Conservation (phyloP, 2,113 vertebrate species). For the Mesocricetus auratus region DNA sequence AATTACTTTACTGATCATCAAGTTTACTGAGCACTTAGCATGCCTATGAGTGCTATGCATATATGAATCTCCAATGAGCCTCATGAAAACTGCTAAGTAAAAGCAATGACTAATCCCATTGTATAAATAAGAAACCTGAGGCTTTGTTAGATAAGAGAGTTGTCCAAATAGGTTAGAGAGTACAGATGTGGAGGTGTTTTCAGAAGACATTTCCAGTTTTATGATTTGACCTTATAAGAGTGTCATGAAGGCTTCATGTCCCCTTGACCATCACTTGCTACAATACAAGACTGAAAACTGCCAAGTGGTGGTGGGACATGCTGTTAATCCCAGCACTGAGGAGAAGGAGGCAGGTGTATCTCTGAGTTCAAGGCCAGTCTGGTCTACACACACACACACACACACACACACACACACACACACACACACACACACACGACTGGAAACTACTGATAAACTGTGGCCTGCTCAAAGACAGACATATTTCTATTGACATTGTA, state of each 20-base stretch:
- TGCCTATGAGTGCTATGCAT: not conserved
- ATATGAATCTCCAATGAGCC: not conserved
- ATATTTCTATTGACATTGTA: not conserved
- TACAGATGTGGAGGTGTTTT: not conserved
- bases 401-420: too few species aligned
- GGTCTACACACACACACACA: too few species aligned
- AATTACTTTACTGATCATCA: not conserved
- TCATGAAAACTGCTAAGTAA: not conserved
- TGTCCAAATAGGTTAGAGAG: not conserved
- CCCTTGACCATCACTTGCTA: not conserved
- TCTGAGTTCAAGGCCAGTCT: too few species aligned
- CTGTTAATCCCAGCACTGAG: too few species aligned
- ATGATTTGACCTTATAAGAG: not conserved
- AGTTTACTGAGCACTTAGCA: not conserved
- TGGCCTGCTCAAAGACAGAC: not conserved
- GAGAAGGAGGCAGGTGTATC: too few species aligned
- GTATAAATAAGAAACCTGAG: not conserved
- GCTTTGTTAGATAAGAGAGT: not conserved
- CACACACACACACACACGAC: too few species aligned
- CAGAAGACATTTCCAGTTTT: not conserved
- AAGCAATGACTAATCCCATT: not conserved
- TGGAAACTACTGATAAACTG: not conserved
- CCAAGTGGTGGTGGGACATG: too few species aligned
- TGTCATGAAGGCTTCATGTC: not conserved
- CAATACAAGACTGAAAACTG: not conserved